These are phyloP conservation scores for Pocillopora verrucosa DNA, from an alignment of 64 coral and sea anemone genomes.

Conservation along the genomic window DNA sequence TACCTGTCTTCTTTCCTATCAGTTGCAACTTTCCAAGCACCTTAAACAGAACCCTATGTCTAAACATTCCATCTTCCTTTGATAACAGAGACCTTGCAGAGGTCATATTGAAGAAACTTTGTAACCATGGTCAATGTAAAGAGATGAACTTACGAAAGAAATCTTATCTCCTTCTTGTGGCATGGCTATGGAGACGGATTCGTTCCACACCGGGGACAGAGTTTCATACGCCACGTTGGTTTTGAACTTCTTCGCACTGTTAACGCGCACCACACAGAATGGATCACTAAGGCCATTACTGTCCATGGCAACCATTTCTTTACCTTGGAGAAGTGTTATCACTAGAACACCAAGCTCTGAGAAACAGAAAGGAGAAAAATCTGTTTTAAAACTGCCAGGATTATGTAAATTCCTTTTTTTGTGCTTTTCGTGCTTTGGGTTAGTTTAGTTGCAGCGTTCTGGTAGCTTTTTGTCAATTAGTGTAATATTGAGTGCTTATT, in stretches of 20 bases:
- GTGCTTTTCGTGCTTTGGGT: no score
- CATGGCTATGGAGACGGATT: constrained; percentile 89
- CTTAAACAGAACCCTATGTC: no score
- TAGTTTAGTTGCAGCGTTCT: no score
- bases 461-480: no score
- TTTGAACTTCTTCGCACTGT: constrained; percentile 88
- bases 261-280: constrained; percentile 81
- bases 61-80: no score
- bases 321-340: constrained; percentile 68
- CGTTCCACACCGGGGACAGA: constrained; percentile 81
- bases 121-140: background rate
- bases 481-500: no score
- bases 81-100: no score
- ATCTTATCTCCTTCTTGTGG: constrained; percentile 75
- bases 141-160: constrained; percentile 52
- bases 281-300: constrained; percentile 91
- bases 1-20: no score
- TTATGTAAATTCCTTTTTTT: no score
- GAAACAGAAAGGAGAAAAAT: background rate
- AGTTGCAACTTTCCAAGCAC: no score
- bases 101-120: background rate
- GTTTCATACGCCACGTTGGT: constrained; percentile 89
- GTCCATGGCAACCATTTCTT: constrained; percentile 84
- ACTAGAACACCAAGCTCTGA: constrained; percentile 81
- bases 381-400: background rate